Conservation (phyloP, 2,113 vertebrate species). For the Rhombomys opimus region DNA sequence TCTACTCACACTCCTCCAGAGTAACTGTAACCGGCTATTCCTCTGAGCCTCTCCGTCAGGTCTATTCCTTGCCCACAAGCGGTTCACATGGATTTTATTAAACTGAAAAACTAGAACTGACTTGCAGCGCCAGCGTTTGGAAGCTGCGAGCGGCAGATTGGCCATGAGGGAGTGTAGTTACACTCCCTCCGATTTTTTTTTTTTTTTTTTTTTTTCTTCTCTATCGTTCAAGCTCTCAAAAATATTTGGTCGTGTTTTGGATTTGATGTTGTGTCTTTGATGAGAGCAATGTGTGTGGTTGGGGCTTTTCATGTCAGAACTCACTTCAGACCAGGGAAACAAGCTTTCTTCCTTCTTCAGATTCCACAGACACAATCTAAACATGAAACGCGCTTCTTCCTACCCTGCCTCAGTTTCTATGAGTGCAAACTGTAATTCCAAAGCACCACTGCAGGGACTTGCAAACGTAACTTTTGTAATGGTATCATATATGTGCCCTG, state of each 20-base stretch:
- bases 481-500: background rate
- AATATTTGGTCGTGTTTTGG: background rate
- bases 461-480: background rate
- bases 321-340: background rate
- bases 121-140: slow-evolving; percentile 42
- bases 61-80: background rate
- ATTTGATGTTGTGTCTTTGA: background rate
- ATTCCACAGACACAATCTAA: background rate
- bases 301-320: background rate
- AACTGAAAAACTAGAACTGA: slow-evolving; percentile 56
- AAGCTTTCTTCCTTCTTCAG: background rate
- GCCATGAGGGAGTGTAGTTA: background rate
- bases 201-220: background rate
- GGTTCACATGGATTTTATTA: slow-evolving; percentile 43
- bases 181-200: background rate
- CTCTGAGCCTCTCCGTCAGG: background rate
- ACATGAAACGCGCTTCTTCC: background rate
- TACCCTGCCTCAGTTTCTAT: slow-evolving; percentile 63
- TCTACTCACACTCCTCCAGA: background rate
- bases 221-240: background rate
- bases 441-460: background rate
- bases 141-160: background rate
- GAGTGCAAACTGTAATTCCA: background rate
- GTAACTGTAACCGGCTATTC: background rate
- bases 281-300: background rate